These are phyloP conservation scores for Colinus virginianus DNA, from an alignment of 2,113 vertebrate genomes.

Conservation along the genomic window DNA sequence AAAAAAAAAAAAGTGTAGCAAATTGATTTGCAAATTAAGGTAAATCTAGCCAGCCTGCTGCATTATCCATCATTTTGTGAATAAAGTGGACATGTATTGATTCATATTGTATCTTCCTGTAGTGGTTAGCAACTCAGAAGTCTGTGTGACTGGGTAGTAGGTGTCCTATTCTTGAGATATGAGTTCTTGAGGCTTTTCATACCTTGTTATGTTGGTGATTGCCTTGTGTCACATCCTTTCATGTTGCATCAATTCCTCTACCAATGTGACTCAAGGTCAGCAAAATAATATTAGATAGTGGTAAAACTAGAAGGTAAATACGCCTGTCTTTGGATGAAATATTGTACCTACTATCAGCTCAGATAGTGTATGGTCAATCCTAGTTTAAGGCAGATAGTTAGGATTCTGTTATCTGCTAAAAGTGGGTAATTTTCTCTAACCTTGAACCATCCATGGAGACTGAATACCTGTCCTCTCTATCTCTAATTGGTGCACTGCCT, in stretches of 20 bases:
- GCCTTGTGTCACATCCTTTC: conserved; percentile 28
- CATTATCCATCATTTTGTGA: conserved; percentile 60
- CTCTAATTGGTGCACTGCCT: conserved; percentile 27
- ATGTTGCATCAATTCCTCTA: conserved; percentile 12
- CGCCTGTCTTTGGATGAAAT: conserved; percentile 31
- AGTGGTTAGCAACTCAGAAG: conserved; percentile 21
- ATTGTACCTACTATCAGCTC: conserved; percentile 34
- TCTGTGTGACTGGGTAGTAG: neutral
- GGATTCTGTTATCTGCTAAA: conserved; percentile 64
- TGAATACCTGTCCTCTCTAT: conserved; percentile 22
- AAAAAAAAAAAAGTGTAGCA: conserved; percentile 5
- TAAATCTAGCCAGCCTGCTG: conserved; percentile 60
- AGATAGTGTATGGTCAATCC: conserved; percentile 44
- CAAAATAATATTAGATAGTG: conserved; percentile 1
- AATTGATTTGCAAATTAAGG: conserved; percentile 75
- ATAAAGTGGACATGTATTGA: conserved; percentile 34
- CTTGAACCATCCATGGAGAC: conserved; percentile 35
- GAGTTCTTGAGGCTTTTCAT: neutral
- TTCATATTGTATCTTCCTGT: conserved; percentile 31
- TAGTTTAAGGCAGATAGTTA: conserved; percentile 60
- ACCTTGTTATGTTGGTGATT: conserved; percentile 35
- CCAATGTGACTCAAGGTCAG: conserved; percentile 22
- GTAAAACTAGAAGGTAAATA: conserved; percentile 53
- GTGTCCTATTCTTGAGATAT: neutral
- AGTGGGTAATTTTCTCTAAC: conserved; percentile 66